These are phyloP conservation scores for Muscicapa adusta DNA, from an alignment of 2,113 vertebrate species.

Conservation along the genomic window DNA sequence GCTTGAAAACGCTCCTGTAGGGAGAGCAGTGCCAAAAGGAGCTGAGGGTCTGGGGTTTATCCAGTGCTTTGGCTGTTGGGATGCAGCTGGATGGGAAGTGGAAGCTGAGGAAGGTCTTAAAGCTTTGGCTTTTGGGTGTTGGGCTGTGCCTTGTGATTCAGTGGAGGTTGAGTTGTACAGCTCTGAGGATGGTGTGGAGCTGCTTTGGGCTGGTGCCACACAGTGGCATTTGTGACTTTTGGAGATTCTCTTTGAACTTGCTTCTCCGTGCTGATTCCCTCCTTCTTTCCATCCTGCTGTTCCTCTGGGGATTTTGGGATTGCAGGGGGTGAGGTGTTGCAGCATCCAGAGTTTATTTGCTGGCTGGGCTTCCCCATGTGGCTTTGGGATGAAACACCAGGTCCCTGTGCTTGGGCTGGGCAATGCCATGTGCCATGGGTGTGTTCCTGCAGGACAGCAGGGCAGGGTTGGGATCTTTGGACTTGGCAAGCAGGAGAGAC, in stretches of 20 bases:
- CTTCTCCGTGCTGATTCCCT: not conserved
- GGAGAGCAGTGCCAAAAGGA: not conserved
- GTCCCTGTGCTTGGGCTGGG: not conserved
- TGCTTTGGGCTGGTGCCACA: not conserved
- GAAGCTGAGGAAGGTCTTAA: not conserved
- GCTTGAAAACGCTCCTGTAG: not conserved
- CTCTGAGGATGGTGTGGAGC: not conserved
- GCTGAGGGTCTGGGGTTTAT: not conserved
- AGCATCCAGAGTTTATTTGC: not conserved
- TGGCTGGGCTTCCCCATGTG: not conserved
- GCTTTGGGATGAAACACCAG: not conserved
- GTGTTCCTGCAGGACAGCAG: not conserved
- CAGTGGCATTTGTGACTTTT: not conserved
- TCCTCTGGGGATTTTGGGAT: not conserved
- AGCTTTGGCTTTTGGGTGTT: not conserved
- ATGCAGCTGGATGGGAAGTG: not conserved
- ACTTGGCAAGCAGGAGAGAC: not conserved
- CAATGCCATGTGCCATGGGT: not conserved
- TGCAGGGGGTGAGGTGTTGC: not conserved
- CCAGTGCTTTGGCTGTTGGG: not conserved
- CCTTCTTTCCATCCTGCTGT: not conserved
- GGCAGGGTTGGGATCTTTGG: not conserved
- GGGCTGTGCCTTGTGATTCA: fast-evolving
- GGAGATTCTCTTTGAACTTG: not conserved
- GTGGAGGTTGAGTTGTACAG: not conserved